Evolutionary conservation across 2,888 invertebrate species (phyloP).

Genomic region (Dascillus cervinus): DNA sequence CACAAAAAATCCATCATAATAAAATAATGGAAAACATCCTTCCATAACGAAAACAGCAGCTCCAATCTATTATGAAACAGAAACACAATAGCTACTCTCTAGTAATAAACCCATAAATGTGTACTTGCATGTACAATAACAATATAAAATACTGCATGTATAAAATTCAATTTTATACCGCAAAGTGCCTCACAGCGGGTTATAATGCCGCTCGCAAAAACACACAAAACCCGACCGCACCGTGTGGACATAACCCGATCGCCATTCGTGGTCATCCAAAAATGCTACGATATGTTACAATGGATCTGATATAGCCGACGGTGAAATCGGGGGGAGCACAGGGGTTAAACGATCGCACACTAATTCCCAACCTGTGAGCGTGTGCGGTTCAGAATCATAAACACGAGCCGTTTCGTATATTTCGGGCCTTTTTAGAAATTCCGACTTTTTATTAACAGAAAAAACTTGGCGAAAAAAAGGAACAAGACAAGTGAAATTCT

Average conservation of each 20-base stretch:
- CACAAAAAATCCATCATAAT: too few species aligned
- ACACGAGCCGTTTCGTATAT: constrained; percentile 5
- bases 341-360: constrained; percentile 4
- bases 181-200: constrained; percentile 32
- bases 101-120: too few species aligned
- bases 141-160: constrained; percentile 24
- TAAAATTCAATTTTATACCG: constrained; percentile 31
- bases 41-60: too few species aligned
- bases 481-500: constrained; percentile 38
- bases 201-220: constrained; percentile 31
- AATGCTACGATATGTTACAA: constrained; percentile 22
- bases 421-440: too few species aligned
- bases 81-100: too few species aligned
- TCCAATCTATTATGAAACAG: too few species aligned
- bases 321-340: constrained; percentile 10
- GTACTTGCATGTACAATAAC: constrained; percentile 26
- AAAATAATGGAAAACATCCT: too few species aligned
- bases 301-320: constrained; percentile 13
- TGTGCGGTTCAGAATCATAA: constrained; percentile 2
- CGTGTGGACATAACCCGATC: constrained; percentile 27
- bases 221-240: constrained; percentile 32
- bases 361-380: constrained; percentile 3
- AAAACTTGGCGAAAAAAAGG: constrained; percentile 24
- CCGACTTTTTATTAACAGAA: constrained; percentile 3
- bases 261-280: constrained; percentile 31